Evolutionary conservation across 2,888 invertebrate genomes (phyloP), one percentile per base, ranked within the genome.

Genomic region (Halictus ligatus): DNA sequence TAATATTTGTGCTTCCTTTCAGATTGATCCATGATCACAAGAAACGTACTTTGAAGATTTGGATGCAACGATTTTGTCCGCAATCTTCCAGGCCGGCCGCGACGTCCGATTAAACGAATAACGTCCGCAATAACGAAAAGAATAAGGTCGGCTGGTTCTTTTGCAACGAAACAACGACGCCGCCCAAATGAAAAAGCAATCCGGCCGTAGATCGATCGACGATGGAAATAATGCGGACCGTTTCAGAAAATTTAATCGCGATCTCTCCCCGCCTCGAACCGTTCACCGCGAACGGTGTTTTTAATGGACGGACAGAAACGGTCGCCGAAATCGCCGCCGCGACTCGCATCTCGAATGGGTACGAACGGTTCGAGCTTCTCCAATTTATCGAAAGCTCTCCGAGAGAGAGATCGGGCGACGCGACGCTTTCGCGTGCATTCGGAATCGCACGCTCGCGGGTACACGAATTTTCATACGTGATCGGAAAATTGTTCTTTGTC

Each of bases 301-400:
- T 79, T 64, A 81, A 81, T 50, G 72, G 40, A 29, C 7, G n/a
- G 54, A 46, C 50, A 15, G 50, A 40, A 35, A 29, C 40, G 46
- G 25, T 48, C 29, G 10, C 50, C 35, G 40, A n/a, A 29, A 21
- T 69, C 43, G 25, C 50, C 43, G 75, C 48, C n/a, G 13, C 75
- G 29, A 58, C 25, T 58, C 12, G n/a, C 25, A 64, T 64, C 43
- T 67, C 64, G 29, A 64, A 75, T 54, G 64, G 54, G 74, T 40
- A 71, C 69, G 64, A 83, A 72, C 85, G 40, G 40, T 54, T 71
- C n/a, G 35, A 25, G 74, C 54, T 67, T 77, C 69, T 40, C 29
- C 74, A 80, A 77, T 85, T 58, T 25, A 21, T 15, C 35, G n/a
- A 21, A 69, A 60, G 5, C n/a, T 60, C 25, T 60, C 25, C 10